Percentiles rank a stretch among this genome's conserved stretches.
Conservation (phyloP, 2,888 invertebrate genomes). For the Frankliniella fusca region DNA sequence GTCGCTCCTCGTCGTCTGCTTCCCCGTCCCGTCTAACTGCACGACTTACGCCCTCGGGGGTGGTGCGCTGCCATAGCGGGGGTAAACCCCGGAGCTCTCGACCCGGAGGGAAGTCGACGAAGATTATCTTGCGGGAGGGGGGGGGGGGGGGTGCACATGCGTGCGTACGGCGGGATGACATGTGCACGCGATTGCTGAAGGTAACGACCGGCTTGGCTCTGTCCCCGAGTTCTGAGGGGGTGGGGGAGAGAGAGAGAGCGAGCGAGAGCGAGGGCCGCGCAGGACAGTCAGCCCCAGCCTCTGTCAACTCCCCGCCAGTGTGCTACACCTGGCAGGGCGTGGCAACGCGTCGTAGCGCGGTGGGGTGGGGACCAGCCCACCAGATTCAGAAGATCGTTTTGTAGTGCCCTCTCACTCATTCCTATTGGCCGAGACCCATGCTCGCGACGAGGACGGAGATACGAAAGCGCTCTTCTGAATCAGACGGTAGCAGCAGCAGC, state of each 20-base stretch:
- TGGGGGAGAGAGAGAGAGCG: not conserved
- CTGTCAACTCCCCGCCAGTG: slow-evolving; percentile 6
- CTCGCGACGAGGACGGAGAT: too few relatives aligned
- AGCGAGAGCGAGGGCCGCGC: too few relatives aligned
- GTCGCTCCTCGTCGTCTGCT: too few relatives aligned
- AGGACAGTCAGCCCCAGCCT: not conserved
- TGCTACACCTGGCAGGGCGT: not conserved
- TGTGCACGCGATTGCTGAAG: not conserved
- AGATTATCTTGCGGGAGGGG: not conserved
- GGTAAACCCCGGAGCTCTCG: too few relatives aligned
- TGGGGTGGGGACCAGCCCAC: not conserved
- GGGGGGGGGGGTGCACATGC: not conserved
- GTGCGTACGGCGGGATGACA: not conserved
- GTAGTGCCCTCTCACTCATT: too few relatives aligned
- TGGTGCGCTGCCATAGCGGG: not conserved
- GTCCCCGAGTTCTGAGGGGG: not conserved
- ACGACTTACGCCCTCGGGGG: not conserved
- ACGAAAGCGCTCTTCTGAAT: too few relatives aligned
- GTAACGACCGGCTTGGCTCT: not conserved
- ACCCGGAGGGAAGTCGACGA: too few relatives aligned
- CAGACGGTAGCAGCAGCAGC: too few relatives aligned
- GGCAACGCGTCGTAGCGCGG: too few relatives aligned
- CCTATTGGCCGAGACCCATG: too few relatives aligned
- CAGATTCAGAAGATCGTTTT: too few relatives aligned
- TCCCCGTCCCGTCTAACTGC: too few relatives aligned